Evolutionary conservation across 2,113 vertebrate genomes (phyloP), one percentile per base, ranked within the genome.

Genomic region (Pachyramphus minor): DNA sequence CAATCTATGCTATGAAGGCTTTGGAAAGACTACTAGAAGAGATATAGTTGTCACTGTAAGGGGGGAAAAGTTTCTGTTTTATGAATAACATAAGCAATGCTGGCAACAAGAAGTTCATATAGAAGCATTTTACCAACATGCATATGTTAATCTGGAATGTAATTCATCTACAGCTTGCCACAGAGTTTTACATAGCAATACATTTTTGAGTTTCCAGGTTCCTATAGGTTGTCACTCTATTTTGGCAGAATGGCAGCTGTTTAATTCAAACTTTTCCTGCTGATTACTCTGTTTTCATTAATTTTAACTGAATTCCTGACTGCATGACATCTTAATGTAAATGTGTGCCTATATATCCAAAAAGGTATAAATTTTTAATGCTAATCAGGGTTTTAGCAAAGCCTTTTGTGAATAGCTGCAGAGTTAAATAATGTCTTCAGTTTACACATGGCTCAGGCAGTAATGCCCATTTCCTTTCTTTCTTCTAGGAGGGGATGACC

Each of bases 401-500:
- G 64, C 55, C n/a, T 85, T 84, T 37, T 60, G 37, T 92, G 55
- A 90, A 73, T 69, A 89, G 71, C 52, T 52, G 42, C 20, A 23
- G 35, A 66, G 31, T 83, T 88, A 69, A 78, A 16, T 92, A 84
- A 68, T 95, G 21, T 81, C 45, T 42, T 62, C 23, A 42, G 2
- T 62, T 79, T 68, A 31, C 44, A 42, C 4, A 2, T 55, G 47
- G 28, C n/a, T 79, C 12, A 18, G 69, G 7, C 89, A 89, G 80
- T 96, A 96, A 98, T 55, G 33, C 8, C 58, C 23, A 14, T 50
- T 96, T 95, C 60, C 82, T 95, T 94, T 33, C 41, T 91, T 55
- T 92, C 25, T 52, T 96, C 37, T 94, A 99, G 99, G 99, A 95
- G 99, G 99, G 25, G 99, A 99, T 84, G 99, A 99, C 95, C 99